phyloP scores from a whole-genome alignment of 2,113 vertebrate genomes.

The Casuarius casuarius region DNA sequence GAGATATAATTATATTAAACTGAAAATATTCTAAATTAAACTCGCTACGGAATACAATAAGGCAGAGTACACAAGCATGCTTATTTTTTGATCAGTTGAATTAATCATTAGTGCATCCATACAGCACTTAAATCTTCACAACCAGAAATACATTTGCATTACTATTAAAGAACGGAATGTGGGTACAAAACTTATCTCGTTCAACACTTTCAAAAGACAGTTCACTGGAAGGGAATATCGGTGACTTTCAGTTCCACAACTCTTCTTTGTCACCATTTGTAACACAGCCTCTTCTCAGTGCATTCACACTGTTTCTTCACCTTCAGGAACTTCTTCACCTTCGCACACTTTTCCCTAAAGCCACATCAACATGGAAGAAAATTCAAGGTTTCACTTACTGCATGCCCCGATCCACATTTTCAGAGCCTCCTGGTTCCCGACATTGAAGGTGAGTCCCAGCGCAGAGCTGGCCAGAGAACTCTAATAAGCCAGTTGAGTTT shows the following conservation, averaged over 20 bases:
- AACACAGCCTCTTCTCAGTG: background rate
- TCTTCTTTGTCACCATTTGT: background rate
- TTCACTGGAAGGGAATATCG: background rate
- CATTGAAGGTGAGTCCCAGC: background rate
- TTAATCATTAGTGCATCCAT: background rate
- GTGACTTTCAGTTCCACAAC: background rate
- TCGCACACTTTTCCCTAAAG: background rate
- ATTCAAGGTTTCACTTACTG: background rate
- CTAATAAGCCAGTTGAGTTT: background rate
- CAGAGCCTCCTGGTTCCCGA: background rate
- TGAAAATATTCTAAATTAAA: background rate
- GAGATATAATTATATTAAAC: background rate
- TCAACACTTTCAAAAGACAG: background rate
- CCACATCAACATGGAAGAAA: background rate
- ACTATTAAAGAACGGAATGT: fast-evolving
- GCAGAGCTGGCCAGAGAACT: background rate
- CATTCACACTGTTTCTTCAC: background rate
- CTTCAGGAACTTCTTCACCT: background rate
- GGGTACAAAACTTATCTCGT: background rate
- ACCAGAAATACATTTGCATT: background rate
- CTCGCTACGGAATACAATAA: background rate
- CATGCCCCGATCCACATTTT: background rate
- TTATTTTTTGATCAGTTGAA: background rate
- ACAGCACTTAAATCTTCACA: background rate
- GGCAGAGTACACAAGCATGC: background rate